phyloP scores from a whole-genome alignment of 2,797 vertebrate species.

The Sebastes taczanowskii region DNA sequence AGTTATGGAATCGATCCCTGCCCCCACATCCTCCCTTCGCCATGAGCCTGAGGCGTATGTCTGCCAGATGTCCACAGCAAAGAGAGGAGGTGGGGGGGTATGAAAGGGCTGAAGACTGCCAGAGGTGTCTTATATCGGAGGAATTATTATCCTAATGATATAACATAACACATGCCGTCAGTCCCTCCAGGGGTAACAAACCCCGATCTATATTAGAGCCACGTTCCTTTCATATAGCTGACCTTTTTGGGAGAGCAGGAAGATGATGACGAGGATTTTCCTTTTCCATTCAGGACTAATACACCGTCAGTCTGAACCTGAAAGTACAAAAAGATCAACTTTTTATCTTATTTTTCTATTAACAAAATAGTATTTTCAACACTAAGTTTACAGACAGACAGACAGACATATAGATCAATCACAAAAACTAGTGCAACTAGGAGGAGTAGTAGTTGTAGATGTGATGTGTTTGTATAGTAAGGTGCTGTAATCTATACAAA shows the following conservation, averaged over 20 bases:
- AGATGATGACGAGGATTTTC: constrained; percentile 7
- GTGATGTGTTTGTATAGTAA: neutral
- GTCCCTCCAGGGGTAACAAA: constrained; percentile 58
- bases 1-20: constrained; percentile 70
- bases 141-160: constrained; percentile 78
- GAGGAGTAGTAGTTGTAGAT: neutral
- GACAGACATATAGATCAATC: neutral
- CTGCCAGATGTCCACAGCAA: constrained; percentile 80
- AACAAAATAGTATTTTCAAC: neutral
- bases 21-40: constrained; percentile 65
- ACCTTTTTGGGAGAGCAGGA: constrained; percentile 32
- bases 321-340: neutral
- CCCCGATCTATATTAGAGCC: constrained; percentile 47
- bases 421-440: neutral
- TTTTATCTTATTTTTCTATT: neutral
- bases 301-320: neutral
- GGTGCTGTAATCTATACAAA: neutral
- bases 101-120: constrained; percentile 64
- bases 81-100: constrained; percentile 35
- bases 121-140: constrained; percentile 77
- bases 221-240: constrained; percentile 46
- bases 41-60: constrained; percentile 70
- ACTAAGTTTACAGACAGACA: neutral
- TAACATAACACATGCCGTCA: constrained; percentile 74
- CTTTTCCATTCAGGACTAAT: constrained; percentile 14